Base-by-base conservation (phyloP, 2,888 invertebrate genomes). In the Papilio gigon region DNA sequence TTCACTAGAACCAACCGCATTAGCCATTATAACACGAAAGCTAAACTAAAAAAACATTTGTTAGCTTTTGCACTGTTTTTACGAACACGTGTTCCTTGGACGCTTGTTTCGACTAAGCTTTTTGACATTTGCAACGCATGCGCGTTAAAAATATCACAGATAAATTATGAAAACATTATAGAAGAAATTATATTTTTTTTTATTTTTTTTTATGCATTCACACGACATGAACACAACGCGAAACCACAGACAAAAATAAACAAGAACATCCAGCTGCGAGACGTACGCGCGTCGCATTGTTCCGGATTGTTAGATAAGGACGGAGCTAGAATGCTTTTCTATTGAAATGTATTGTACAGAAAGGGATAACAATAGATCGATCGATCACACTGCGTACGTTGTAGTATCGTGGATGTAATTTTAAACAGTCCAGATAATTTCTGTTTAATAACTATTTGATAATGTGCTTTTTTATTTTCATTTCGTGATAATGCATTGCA, bases 241-340 rank as follows among this genome's bases (percentile, higher is more conserved):
- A 59, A 12, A 17, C 22, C 35, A 27, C 58, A 59, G 63, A 58
- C 63, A 68, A 68, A 68, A 68, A 68, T 68, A 64, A 63, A 68
- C 47, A 33, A 68, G 47, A 63, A 25, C 35, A 62, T 58, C 17
- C 47, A 47, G n/a, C 64, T 59, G 33, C 47, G 33, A 40, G 17
- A 42, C 44, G 22, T 37, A 37, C 44, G 14, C 25, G 35, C n/a
- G 8, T 63, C 63, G 62, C 93, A 93, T 6, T 92, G 63, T 68
- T 68, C 37, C 44, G 63, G 68, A 59, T 42, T 20, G 61, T 25
- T 44, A 64, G 68, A 68, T 17, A 63, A 63, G 58, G 68, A 59
- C 17, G 58, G n/a, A 11, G 1, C 20, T 14, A 33, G 14, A 1
- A 44, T 12, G 33, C 9, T n/a, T 9, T 0, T 17, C 0, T 3